Conservation (phyloP, 2,888 invertebrate genomes). For the Scaptomyza polygonia region DNA sequence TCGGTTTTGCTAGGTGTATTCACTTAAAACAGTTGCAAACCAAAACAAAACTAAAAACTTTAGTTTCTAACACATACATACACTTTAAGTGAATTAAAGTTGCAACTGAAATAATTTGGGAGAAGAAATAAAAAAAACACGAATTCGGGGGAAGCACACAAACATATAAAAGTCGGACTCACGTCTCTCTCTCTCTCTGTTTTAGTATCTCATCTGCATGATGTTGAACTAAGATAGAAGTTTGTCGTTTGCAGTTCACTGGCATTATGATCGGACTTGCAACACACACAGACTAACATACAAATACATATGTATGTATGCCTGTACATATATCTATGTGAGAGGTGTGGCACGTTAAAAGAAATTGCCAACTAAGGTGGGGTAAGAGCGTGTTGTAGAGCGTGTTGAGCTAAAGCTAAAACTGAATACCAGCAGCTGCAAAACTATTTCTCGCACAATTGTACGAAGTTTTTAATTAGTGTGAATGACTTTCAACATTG, state of each 20-base stretch:
- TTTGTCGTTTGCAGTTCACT: constrained; percentile 46
- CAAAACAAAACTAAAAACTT: constrained; percentile 9
- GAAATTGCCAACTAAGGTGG: constrained; percentile 14
- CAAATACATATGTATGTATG: not conserved
- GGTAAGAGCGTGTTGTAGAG: not conserved
- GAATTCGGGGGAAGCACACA: not conserved
- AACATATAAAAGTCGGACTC: constrained; percentile 5
- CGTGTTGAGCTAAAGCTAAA: constrained; percentile 21
- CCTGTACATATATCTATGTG: constrained; percentile 2
- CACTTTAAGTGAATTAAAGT: constrained; percentile 28
- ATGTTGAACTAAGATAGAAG: constrained; percentile 38
- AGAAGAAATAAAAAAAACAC: not conserved
- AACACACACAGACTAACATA: constrained; percentile 3
- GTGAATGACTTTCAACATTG: constrained; percentile 80
- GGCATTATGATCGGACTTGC: constrained; percentile 46
- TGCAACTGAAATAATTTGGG: constrained; percentile 13
- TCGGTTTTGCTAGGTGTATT: constrained; percentile 12
- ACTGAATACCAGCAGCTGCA: constrained; percentile 72
- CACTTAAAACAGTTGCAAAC: constrained; percentile 9
- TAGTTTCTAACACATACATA: constrained; percentile 6
- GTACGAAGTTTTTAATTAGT: constrained; percentile 83
- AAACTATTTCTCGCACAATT: constrained; percentile 78
- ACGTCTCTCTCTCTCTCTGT: not conserved
- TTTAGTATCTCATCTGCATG: constrained; percentile 38
- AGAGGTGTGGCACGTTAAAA: constrained; percentile 17